phyloP scores from a whole-genome alignment of 2,113 vertebrate species.

The Aleadryas rufinucha region DNA sequence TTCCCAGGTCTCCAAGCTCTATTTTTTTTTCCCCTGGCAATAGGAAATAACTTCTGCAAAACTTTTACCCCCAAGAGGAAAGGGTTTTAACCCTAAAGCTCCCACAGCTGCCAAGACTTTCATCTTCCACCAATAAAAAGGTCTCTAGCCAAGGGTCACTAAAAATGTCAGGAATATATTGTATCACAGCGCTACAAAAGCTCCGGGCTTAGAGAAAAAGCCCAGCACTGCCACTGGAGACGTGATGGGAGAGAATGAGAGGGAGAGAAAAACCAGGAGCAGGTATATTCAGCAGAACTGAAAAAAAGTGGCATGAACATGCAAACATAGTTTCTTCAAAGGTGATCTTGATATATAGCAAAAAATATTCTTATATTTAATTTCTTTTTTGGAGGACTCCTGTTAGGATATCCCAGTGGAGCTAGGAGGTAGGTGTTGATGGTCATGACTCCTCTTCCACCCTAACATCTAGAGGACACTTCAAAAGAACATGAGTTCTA shows the following conservation, averaged over 20 bases:
- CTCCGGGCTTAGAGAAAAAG: neutral
- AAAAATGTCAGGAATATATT: neutral
- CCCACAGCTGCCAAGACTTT: neutral
- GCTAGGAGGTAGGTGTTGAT: neutral
- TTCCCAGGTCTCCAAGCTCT: neutral
- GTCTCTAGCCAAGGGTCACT: neutral
- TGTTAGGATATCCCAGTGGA: neutral
- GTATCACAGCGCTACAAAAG: neutral
- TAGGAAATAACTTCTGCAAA: constrained; percentile 3
- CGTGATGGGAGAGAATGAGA: neutral
- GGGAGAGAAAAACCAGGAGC: neutral
- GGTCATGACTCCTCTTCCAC: neutral
- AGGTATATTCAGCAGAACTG: neutral
- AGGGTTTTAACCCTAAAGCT: neutral
- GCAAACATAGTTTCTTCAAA: neutral
- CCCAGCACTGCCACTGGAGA: neutral
- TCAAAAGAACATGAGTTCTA: neutral
- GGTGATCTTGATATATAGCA: neutral
- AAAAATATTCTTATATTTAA: neutral
- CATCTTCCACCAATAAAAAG: neutral
- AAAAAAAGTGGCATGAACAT: neutral
- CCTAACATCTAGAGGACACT: neutral
- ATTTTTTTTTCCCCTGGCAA: neutral
- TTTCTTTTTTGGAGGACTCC: neutral
- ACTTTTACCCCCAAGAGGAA: neutral